These are phyloP conservation scores for Scomber scombrus DNA, from an alignment of 2,113 vertebrate genomes.

Conservation along the genomic window DNA sequence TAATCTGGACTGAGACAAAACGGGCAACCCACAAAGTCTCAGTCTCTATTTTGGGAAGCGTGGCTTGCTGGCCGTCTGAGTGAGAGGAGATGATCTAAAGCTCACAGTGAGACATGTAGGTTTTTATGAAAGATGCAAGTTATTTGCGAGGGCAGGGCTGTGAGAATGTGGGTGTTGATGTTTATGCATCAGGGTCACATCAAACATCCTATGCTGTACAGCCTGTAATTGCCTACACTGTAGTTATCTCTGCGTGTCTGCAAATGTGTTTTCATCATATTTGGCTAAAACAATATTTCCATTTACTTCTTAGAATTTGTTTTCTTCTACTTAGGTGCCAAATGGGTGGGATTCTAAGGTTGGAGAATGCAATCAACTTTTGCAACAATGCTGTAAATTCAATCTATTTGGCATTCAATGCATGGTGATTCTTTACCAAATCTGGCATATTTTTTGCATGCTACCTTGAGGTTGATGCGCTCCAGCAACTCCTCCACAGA, in stretches of 20 bases:
- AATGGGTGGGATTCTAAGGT: neutral
- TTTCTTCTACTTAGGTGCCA: slow-evolving; percentile 7
- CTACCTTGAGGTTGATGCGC: slow-evolving; percentile 95
- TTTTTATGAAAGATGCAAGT: slow-evolving; percentile 58
- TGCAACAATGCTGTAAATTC: neutral
- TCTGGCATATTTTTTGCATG: neutral
- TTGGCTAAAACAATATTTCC: slow-evolving; percentile 31
- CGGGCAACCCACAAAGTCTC: slow-evolving; percentile 33
- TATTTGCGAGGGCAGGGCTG: slow-evolving; percentile 52
- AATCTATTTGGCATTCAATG: neutral
- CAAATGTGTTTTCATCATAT: slow-evolving; percentile 29
- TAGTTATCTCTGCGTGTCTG: slow-evolving; percentile 51
- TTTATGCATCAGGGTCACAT: slow-evolving; percentile 52
- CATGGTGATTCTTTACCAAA: neutral
- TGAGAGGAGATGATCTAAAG: slow-evolving; percentile 49
- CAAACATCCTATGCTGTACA: slow-evolving; percentile 32
- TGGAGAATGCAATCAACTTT: neutral
- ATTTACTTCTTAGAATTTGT: slow-evolving; percentile 10
- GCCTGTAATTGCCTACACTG: slow-evolving; percentile 50
- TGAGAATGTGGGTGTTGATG: slow-evolving; percentile 63
- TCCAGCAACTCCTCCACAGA: slow-evolving; percentile 97
- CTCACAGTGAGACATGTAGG: slow-evolving; percentile 32
- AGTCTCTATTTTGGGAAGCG: slow-evolving; percentile 28
- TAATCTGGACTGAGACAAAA: slow-evolving; percentile 39
- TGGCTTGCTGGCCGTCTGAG: slow-evolving; percentile 15